Conservation (phyloP, 2,888 invertebrate species). For the Cyaniris semiargus region DNA sequence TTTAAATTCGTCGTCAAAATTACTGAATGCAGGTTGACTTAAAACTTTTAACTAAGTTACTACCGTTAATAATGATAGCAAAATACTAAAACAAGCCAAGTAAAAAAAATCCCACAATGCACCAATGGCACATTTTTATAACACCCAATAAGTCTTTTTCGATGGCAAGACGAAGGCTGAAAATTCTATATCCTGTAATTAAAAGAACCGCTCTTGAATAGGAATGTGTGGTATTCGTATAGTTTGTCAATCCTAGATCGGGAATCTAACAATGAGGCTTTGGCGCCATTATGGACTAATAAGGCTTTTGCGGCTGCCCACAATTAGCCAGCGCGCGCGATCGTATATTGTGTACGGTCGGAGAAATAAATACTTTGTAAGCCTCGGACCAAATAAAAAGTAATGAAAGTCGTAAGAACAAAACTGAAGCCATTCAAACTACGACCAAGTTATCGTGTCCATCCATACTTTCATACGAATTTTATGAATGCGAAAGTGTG, state of each 20-base stretch:
- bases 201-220: neutral
- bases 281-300: conserved; percentile 56
- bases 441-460: too few relatives aligned
- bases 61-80: neutral
- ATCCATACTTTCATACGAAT: too few relatives aligned
- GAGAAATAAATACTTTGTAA: neutral
- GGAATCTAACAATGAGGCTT: conserved; percentile 43
- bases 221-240: neutral
- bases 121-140: neutral
- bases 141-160: neutral
- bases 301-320: conserved; percentile 62
- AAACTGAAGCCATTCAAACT: too few relatives aligned
- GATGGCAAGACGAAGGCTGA: neutral
- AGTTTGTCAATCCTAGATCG: conserved; percentile 26
- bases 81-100: neutral
- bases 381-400: neutral
- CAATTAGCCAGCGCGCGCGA: conserved; percentile 52
- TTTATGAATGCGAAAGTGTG: too few relatives aligned
- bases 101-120: neutral
- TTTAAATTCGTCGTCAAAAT: too few relatives aligned
- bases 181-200: neutral
- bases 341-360: conserved; percentile 18
- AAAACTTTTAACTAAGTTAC: neutral
- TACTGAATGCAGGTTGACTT: too few relatives aligned
- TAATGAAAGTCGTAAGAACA: too few relatives aligned